These are phyloP conservation scores for Patella pellucida DNA, from an alignment of 2,888 invertebrate genomes.

Conservation along the genomic window DNA sequence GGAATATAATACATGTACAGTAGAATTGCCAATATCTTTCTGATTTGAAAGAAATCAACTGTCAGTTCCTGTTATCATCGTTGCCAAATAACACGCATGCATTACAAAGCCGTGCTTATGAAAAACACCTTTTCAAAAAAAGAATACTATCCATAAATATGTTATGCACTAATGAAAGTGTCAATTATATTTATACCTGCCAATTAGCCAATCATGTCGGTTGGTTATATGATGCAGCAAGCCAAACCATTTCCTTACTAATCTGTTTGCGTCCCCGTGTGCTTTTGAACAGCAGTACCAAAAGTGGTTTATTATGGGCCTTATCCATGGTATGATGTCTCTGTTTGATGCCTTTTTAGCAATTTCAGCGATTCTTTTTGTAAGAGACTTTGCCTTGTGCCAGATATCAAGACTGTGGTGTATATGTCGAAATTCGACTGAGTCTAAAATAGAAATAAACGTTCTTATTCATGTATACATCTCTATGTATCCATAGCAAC, in stretches of 20 bases:
- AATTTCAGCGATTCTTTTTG: neutral
- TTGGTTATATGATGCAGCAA: slow-evolving; percentile 7
- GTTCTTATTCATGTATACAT: no score
- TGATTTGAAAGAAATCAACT: no score
- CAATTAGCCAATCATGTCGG: neutral
- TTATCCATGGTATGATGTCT: neutral
- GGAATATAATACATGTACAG: neutral
- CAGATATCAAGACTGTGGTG: neutral
- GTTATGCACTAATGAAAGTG: no score
- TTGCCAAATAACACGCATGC: no score
- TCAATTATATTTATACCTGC: neutral
- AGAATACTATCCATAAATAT: no score
- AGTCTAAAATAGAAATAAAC: neutral
- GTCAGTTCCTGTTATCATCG: no score
- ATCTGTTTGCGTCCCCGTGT: neutral
- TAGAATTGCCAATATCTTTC: no score
- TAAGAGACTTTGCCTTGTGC: neutral
- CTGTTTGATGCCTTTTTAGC: neutral
- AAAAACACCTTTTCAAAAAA: neutral
- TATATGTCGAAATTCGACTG: neutral
- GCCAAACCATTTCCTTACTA: neutral
- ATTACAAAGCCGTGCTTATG: no score
- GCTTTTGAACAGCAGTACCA: neutral
- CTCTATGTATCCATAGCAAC: no score
- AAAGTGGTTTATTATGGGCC: neutral